Percentiles rank a stretch among this genome's conserved stretches.
These are phyloP conservation scores for Pristionchus exspectatus DNA, from an alignment of 2,888 invertebrate species.

Conservation along the genomic window DNA sequence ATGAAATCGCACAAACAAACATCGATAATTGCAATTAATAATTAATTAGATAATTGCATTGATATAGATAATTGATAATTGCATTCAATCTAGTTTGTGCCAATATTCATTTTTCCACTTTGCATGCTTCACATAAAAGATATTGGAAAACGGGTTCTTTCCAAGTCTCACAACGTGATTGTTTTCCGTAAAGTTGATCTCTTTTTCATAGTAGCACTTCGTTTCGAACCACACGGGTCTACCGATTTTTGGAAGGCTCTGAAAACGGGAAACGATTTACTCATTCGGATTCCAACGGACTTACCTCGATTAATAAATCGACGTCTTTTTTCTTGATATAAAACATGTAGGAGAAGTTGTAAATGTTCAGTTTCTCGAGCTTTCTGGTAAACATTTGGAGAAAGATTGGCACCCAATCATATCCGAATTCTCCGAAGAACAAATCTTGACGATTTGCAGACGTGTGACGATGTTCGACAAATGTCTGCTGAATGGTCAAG, in stretches of 20 bases:
- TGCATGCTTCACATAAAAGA: neutral
- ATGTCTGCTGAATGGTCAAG: neutral
- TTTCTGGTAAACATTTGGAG: neutral
- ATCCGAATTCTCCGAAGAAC: neutral
- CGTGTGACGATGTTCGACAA: neutral
- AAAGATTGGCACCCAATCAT: neutral
- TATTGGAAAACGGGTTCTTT: neutral
- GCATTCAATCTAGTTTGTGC: too few species aligned
- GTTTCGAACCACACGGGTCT: neutral
- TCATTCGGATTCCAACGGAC: neutral
- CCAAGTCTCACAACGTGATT: neutral
- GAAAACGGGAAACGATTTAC: neutral
- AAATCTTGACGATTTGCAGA: neutral
- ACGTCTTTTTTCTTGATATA: neutral
- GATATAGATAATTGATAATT: too few species aligned
- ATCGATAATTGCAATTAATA: too few species aligned
- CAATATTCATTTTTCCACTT: neutral
- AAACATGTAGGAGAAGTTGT: neutral
- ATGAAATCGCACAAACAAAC: too few species aligned
- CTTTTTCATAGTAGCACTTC: neutral
- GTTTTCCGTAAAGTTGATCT: neutral
- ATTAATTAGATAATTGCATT: too few species aligned
- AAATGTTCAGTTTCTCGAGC: neutral
- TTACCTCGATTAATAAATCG: neutral
- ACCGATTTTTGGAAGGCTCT: neutral